phyloP scores from a whole-genome alignment of 1,140 invertebrate species.

The Ceratina australensis region DNA sequence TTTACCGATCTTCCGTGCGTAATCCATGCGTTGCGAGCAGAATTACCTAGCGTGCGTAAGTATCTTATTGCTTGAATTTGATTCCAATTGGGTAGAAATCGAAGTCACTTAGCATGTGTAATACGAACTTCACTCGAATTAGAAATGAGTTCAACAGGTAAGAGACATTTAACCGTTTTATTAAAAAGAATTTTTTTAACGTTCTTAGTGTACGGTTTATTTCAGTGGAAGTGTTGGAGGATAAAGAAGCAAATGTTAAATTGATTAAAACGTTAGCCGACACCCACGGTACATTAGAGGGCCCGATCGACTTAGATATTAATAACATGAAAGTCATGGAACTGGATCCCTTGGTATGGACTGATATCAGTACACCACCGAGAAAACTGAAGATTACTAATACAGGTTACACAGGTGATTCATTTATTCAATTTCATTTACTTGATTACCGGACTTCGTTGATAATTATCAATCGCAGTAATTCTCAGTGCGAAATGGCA shows the following conservation, averaged over 20 bases:
- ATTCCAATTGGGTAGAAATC: neutral
- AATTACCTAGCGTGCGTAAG: too few relatives aligned
- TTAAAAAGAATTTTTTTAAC: neutral
- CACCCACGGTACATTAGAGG: slow-evolving; percentile 65
- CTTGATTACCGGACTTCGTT: neutral
- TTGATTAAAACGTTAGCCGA: slow-evolving; percentile 35
- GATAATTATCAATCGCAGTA: slow-evolving; percentile 68
- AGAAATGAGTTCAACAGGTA: slow-evolving; percentile 27
- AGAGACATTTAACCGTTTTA: neutral
- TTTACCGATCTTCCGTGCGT: slow-evolving; percentile 62
- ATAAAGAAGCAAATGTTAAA: slow-evolving; percentile 25
- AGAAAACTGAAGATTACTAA: slow-evolving; percentile 83
- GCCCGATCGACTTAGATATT: slow-evolving; percentile 82
- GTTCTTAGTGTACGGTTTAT: neutral
- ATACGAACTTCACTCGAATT: neutral
- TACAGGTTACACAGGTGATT: slow-evolving; percentile 81
- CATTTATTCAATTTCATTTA: neutral
- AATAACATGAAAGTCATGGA: slow-evolving; percentile 73
- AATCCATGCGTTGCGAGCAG: slow-evolving; percentile 54
- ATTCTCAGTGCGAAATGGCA: slow-evolving; percentile 81
- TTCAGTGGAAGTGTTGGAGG: neutral
- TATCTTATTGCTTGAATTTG: neutral
- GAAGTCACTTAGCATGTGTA: neutral
- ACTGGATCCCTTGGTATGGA: slow-evolving; percentile 79
- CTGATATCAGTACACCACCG: slow-evolving; percentile 79